Percentiles rank a stretch among this genome's conserved stretches.
Conservation (phyloP, 2,797 vertebrate genomes). For the Ctenopoma kingsleyae region DNA sequence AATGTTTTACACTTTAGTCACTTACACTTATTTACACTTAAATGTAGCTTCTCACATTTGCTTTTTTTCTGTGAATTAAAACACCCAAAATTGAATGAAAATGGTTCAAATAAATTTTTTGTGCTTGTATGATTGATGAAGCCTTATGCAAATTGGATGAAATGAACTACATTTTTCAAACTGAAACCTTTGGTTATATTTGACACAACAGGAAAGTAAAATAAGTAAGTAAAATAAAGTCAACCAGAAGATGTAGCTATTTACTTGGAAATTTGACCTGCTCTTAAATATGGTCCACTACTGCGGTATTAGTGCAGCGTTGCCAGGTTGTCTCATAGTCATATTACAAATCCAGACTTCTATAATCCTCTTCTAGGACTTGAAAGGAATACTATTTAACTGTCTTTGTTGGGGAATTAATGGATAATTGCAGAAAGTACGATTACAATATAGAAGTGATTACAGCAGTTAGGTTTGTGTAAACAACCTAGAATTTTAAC, state of each 20-base stretch:
- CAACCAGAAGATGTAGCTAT: slow-evolving; percentile 1
- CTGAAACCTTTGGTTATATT: not conserved
- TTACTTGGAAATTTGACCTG: not conserved
- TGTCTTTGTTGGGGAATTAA: slow-evolving; percentile 23
- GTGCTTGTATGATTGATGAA: no score
- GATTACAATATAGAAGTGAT: slow-evolving; percentile 31
- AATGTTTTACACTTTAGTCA: no score
- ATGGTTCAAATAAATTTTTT: no score
- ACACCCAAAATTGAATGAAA: not conserved
- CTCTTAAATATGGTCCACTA: slow-evolving; percentile 15
- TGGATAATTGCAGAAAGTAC: slow-evolving; percentile 18
- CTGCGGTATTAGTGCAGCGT: not conserved
- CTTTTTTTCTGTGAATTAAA: no score
- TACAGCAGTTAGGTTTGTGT: slow-evolving; percentile 23
- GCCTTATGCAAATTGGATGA: no score
- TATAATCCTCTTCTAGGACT: not conserved
- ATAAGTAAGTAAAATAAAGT: slow-evolving; percentile 34
- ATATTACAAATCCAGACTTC: slow-evolving; percentile 8
- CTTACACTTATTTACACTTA: no score
- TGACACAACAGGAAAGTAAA: not conserved
- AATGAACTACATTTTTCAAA: no score
- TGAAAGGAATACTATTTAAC: slow-evolving; percentile 23
- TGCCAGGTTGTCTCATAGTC: not conserved
- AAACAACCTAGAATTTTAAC: slow-evolving; percentile 10
- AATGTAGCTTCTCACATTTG: no score